Percentiles rank a stretch among this genome's conserved stretches.
Conservation (phyloP, 2,888 invertebrate species). For the Tetranychus truncatus region DNA sequence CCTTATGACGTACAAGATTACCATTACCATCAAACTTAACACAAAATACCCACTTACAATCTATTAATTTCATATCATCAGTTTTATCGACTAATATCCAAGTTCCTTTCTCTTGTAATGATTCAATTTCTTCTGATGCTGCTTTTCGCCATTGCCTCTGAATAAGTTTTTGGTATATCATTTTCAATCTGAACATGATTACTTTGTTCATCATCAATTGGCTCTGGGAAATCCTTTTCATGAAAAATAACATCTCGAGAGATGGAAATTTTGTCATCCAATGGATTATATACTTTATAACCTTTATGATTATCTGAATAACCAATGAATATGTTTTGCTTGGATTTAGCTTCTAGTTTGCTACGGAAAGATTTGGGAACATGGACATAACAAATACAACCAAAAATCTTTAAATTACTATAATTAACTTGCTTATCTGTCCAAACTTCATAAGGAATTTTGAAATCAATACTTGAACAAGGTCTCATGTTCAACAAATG, state of each 20-base stretch:
- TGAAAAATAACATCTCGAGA: not conserved
- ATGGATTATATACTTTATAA: not conserved
- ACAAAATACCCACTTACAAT: no score
- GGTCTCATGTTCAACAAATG: conserved; percentile 23
- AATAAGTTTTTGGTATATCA: conserved; percentile 15
- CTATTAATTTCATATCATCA: conserved; percentile 16
- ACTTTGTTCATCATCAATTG: no score
- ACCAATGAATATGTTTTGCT: conserved; percentile 13
- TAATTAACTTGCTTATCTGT: not conserved
- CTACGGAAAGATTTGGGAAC: not conserved
- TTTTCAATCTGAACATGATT: no score
- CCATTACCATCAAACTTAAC: no score
- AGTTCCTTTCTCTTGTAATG: conserved; percentile 23
- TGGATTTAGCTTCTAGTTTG: conserved; percentile 17
- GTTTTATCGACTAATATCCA: conserved; percentile 25
- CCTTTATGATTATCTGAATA: conserved; percentile 8
- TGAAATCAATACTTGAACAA: not conserved
- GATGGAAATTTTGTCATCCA: not conserved
- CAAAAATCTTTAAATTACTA: conserved; percentile 2
- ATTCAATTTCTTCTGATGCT: conserved; percentile 16
- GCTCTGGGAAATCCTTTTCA: no score
- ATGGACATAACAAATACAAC: not conserved
- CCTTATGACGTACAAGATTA: no score
- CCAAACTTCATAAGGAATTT: not conserved
- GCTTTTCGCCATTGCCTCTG: conserved; percentile 22